Evolutionary conservation across 2,888 invertebrate genomes (phyloP).

Genomic region (Aleiodes alternator): DNA sequence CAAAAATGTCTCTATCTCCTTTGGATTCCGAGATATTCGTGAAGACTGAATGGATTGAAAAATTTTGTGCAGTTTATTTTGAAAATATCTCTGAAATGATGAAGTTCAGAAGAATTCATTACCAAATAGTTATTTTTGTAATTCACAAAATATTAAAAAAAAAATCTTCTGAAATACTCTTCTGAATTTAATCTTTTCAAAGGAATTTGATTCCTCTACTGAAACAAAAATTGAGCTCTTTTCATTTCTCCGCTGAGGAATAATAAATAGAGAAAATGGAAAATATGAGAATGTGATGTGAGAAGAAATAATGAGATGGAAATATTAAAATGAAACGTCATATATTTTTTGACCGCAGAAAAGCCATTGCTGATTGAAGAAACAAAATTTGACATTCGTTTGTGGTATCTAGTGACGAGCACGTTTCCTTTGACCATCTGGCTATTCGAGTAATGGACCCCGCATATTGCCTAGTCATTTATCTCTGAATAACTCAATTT

Average conservation of each 20-base stretch:
- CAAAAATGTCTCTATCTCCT: too few species aligned
- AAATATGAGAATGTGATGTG: slow-evolving; percentile 23
- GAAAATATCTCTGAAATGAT: too few species aligned
- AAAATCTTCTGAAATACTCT: too few species aligned
- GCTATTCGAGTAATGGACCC: slow-evolving; percentile 83
- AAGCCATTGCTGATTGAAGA: slow-evolving; percentile 88
- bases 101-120: too few species aligned
- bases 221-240: too few species aligned
- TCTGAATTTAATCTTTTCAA: too few species aligned
- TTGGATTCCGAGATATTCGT: too few species aligned
- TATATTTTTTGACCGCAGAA: slow-evolving; percentile 77
- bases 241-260: neutral
- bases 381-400: slow-evolving; percentile 94
- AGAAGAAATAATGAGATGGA: neutral
- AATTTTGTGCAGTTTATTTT: too few species aligned
- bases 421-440: slow-evolving; percentile 88
- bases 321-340: neutral
- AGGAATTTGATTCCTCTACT: too few species aligned
- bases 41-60: too few species aligned
- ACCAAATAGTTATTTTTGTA: too few species aligned
- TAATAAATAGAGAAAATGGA: neutral
- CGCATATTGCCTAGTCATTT: neutral
- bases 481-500: slow-evolving; percentile 7
- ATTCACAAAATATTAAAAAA: too few species aligned
- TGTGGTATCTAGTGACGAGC: slow-evolving; percentile 91